Evolutionary conservation across 2,113 vertebrate genomes (phyloP).

Genomic region (Smithornis capensis): DNA sequence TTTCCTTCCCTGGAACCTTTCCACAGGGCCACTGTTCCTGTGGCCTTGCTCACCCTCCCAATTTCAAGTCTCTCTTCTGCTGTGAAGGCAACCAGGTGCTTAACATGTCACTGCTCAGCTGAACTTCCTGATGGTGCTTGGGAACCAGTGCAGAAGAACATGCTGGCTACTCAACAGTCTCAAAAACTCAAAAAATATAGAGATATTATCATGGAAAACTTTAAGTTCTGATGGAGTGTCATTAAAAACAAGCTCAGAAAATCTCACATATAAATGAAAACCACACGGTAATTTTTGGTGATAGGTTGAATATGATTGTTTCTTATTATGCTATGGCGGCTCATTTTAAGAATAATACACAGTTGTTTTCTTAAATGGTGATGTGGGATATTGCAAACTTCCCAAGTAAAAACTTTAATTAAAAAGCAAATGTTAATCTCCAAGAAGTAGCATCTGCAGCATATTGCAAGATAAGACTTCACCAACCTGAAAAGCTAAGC

Average conservation of each 20-base stretch:
- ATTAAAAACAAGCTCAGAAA: neutral
- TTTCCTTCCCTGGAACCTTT: neutral
- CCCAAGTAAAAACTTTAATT: slow-evolving; percentile 40
- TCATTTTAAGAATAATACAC: slow-evolving; percentile 19
- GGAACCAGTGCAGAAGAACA: neutral
- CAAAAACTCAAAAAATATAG: neutral
- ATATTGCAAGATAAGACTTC: slow-evolving; percentile 42
- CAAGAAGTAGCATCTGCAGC: slow-evolving; percentile 17
- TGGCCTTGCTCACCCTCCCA: neutral
- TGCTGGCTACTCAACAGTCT: neutral
- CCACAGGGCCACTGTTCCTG: neutral
- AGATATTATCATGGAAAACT: neutral
- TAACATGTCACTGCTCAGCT: neutral
- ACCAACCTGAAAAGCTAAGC: slow-evolving; percentile 33
- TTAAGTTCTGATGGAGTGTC: neutral
- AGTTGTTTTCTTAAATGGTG: slow-evolving; percentile 36
- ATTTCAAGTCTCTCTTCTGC: neutral
- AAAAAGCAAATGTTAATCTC: slow-evolving; percentile 49
- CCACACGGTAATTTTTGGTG: neutral
- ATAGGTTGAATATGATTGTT: neutral
- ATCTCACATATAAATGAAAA: neutral
- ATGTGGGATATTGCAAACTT: slow-evolving; percentile 24
- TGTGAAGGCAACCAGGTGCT: neutral
- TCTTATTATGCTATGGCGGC: neutral
- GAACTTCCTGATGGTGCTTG: neutral